A percentile compares a stretch with the other conserved stretches of the same genome.
These are phyloP conservation scores for Chaenogobius annularis DNA, from an alignment of 2,113 vertebrate genomes.

Conservation along the genomic window DNA sequence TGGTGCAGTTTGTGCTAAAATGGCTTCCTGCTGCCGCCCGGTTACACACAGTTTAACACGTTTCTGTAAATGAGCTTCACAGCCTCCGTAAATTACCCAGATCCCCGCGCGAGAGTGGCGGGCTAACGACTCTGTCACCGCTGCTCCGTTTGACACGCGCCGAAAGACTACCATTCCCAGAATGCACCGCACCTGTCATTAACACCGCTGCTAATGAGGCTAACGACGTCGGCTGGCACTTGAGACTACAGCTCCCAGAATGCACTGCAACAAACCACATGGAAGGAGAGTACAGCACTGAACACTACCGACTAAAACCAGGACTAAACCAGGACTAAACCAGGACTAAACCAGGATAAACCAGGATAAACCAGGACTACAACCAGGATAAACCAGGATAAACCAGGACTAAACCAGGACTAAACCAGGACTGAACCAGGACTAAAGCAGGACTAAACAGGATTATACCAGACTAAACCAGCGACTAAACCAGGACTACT, in stretches of 20 bases:
- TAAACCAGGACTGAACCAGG: no score
- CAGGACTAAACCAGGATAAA: no score
- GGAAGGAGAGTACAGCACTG: no score
- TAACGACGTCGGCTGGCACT: not conserved
- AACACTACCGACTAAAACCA: no score
- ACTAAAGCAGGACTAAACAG: no score
- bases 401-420: no score
- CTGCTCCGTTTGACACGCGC: not conserved
- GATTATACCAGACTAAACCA: no score
- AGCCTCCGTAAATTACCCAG: not conserved
- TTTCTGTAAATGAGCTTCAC: not conserved
- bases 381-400: no score
- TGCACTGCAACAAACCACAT: not conserved
- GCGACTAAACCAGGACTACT: no score
- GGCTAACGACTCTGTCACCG: constrained; percentile 1
- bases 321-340: no score
- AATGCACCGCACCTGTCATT: not conserved
- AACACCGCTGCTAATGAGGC: not conserved
- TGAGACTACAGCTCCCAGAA: constrained; percentile 1
- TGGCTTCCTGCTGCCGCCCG: not conserved
- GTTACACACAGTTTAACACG: constrained; percentile 2
- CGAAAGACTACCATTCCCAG: not conserved
- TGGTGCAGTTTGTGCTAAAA: not conserved
- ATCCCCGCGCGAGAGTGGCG: not conserved
- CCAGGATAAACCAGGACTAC: no score